Evolutionary conservation across 2,888 invertebrate genomes (phyloP).

Genomic region (Myopa tessellatipennis): DNA sequence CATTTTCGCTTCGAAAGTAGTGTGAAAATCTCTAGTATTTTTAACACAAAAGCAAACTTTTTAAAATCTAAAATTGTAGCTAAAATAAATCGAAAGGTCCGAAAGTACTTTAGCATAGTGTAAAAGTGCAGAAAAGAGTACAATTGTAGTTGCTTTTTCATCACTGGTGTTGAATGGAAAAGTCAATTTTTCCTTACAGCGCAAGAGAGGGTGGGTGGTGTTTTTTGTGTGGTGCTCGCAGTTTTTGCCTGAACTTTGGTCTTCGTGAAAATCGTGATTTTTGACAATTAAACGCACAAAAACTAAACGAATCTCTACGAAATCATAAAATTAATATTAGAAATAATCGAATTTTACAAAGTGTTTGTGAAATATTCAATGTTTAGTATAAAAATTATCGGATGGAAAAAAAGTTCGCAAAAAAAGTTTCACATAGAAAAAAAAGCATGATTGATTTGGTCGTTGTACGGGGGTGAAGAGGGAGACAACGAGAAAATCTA

Average conservation of each 20-base stretch:
- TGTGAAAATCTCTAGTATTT: no score
- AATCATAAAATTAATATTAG: conserved; percentile 4
- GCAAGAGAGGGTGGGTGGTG: conserved; percentile 55
- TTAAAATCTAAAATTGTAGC: no score
- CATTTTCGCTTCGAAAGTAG: no score
- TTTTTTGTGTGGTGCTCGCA: conserved; percentile 45
- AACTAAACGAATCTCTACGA: conserved; percentile 38
- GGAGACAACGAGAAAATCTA: conserved; percentile 19
- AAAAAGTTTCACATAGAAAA: no score
- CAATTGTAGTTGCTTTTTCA: background rate
- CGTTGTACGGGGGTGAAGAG: conserved; percentile 16
- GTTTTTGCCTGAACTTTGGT: conserved; percentile 36
- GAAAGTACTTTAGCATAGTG: no score
- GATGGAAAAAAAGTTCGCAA: background rate
- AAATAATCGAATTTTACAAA: background rate
- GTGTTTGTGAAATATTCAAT: conserved; percentile 7
- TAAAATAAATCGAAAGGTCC: no score
- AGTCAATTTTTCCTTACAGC: conserved; percentile 56
- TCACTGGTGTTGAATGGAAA: conserved; percentile 43
- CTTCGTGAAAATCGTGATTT: conserved; percentile 33
- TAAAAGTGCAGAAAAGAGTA: background rate
- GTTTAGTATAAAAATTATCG: conserved; percentile 28
- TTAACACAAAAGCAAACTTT: no score
- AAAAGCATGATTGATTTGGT: no score
- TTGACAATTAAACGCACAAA: conserved; percentile 38